These are phyloP conservation scores for Trichechus manatus DNA, from an alignment of 2,113 vertebrate species.

Conservation along the genomic window DNA sequence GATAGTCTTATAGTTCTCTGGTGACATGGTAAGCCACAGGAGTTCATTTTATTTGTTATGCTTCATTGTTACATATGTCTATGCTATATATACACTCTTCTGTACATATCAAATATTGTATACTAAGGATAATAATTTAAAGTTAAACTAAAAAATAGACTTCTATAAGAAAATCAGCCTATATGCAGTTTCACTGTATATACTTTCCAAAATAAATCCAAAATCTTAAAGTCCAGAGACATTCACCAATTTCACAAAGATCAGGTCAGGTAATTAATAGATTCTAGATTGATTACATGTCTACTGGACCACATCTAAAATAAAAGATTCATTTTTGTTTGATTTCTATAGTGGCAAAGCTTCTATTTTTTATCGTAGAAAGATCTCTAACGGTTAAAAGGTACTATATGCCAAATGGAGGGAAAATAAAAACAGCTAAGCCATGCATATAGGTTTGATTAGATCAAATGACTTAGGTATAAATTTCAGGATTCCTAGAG, in stretches of 20 bases:
- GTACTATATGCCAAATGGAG: neutral
- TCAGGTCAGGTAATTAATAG: neutral
- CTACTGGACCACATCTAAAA: neutral
- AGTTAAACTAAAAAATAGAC: slow-evolving; percentile 43
- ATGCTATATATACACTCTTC: slow-evolving; percentile 14
- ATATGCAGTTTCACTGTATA: neutral
- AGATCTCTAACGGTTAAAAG: slow-evolving; percentile 1
- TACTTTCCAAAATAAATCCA: slow-evolving; percentile 59
- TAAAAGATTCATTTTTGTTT: slow-evolving; percentile 7
- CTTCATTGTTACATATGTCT: slow-evolving; percentile 5
- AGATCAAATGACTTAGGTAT: neutral
- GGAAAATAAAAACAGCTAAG: neutral
- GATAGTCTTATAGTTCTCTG: neutral
- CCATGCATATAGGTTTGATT: neutral
- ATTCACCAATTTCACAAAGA: neutral
- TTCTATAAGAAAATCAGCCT: slow-evolving; percentile 45
- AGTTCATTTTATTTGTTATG: slow-evolving; percentile 52
- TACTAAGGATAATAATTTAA: neutral
- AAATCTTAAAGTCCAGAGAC: neutral
- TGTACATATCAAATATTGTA: slow-evolving; percentile 20
- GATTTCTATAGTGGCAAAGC: neutral
- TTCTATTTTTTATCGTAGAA: slow-evolving; percentile 12
- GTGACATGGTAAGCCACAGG: neutral
- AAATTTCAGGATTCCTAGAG: neutral
- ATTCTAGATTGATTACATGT: neutral